Evolutionary conservation across 2,888 invertebrate genomes (phyloP), one percentile per base, ranked within the genome.

Genomic region (Latheticus oryzae): DNA sequence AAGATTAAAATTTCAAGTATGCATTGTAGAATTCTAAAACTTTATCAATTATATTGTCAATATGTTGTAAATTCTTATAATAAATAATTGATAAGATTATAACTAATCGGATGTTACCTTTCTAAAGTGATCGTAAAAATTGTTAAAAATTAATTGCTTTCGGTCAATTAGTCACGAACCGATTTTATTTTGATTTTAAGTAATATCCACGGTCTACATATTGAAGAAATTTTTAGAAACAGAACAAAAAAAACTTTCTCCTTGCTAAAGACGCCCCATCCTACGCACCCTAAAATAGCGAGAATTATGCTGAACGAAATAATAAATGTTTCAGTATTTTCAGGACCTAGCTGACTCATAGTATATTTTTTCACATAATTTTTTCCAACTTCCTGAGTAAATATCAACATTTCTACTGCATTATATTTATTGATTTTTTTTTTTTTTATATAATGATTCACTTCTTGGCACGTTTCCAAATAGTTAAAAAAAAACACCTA

Each of bases 191-290:
- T 40, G 52, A 52, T 43, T 33, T 42, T 52, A 32, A 28, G 16
- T 9, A 24, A 24, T 26, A 51, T 28, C 13, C 60, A 60, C 62
- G 60, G 60, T 62, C 62, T 62, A 55, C 48, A 62, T 60, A 57
- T 42, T 38, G 24, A 43, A 53, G 53, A 7, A 45, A 32, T 11
- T 33, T n/a, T 19, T 32, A 33, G 47, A 47, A 45, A 33, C 12
- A n/a, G n/a, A n/a, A n/a, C n/a, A n/a, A n/a, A n/a, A n/a, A n/a
- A 16, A 30, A 47, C 55, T 55, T 55, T 55, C 55, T 48, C 48
- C 48, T 11, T 19, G n/a, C 16, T 33, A 19, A 35, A 35, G 24
- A 35, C 32, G 30, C 16, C n/a, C 38, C 51, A 13, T 28, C 57
- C 51, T 24, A 58, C 57, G 52, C 52, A 58, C 51, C 57, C 57